Conservation (phyloP, 2,113 vertebrate species). For the Equus quagga region DNA sequence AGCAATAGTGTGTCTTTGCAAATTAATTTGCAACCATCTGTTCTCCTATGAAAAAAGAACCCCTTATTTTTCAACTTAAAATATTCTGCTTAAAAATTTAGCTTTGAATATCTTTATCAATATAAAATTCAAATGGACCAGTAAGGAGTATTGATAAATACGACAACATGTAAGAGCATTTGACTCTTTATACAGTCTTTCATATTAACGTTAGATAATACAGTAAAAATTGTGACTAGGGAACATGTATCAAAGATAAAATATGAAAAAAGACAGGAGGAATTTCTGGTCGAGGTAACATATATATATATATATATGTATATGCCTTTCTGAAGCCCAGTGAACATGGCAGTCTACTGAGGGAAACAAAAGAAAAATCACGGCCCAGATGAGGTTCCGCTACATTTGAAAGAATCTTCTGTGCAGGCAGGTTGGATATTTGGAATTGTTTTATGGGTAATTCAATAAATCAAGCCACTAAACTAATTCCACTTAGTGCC, state of each 20-base stretch:
- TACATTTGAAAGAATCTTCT: background rate
- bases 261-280: background rate
- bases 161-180: background rate
- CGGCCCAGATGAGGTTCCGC: background rate
- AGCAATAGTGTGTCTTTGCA: constrained; percentile 6
- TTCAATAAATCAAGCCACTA: background rate
- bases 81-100: constrained; percentile 47
- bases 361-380: background rate
- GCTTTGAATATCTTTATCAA: background rate
- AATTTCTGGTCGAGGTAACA: background rate
- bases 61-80: constrained; percentile 24
- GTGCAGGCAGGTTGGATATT: background rate
- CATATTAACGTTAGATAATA: background rate
- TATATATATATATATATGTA: background rate
- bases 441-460: background rate
- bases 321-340: background rate
- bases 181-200: background rate
- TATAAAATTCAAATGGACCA: background rate
- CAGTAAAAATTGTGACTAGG: background rate
- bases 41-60: background rate
- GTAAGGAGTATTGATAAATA: background rate
- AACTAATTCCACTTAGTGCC: background rate
- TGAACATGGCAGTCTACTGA: background rate
- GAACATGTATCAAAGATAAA: background rate
- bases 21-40: constrained; percentile 35